A percentile compares a stretch with the other conserved stretches of the same genome.
These are phyloP conservation scores for Caenorhabditis angaria DNA, from an alignment of 2,888 invertebrate species.

Conservation along the genomic window DNA sequence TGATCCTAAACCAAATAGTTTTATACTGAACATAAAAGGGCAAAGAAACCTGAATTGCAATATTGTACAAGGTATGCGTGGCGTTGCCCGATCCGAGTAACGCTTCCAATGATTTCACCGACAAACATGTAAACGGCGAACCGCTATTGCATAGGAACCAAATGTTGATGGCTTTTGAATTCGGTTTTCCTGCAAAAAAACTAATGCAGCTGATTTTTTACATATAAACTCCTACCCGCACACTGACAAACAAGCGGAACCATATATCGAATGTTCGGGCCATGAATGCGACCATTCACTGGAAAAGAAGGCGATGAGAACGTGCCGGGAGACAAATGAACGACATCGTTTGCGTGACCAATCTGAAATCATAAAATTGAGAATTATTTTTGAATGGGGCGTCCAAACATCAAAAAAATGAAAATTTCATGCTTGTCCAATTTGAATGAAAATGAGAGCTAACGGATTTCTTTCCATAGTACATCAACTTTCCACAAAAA, in stretches of 20 bases:
- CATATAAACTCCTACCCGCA: conserved; percentile 16
- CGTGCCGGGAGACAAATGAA: conserved; percentile 34
- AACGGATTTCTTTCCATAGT: too few species aligned
- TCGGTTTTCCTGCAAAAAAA: conserved; percentile 21
- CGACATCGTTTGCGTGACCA: conserved; percentile 22
- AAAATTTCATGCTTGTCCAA: too few species aligned
- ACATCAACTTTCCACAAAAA: too few species aligned
- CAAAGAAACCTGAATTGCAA: conserved; percentile 47
- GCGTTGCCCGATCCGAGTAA: conserved; percentile 30
- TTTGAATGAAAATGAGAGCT: too few species aligned
- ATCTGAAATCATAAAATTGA: conserved; percentile 31
- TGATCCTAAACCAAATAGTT: conserved; percentile 45
- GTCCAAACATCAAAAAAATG: too few species aligned
- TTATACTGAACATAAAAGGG: conserved; percentile 25
- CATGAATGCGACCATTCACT: conserved; percentile 30
- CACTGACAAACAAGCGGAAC: conserved; percentile 43
- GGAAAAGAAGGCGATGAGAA: conserved; percentile 48
- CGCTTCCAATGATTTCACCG: conserved; percentile 37
- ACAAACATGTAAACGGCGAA: conserved; percentile 43
- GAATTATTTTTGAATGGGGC: too few species aligned
- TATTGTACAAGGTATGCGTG: conserved; percentile 15
- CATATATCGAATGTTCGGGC: conserved; percentile 42
- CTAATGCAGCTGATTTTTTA: conserved; percentile 17
- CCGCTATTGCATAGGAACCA: conserved; percentile 39
- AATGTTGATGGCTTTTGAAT: conserved; percentile 35